Evolutionary conservation across 2,797 vertebrate species (phyloP).

Genomic region (Ctenosaura bakeri): DNA sequence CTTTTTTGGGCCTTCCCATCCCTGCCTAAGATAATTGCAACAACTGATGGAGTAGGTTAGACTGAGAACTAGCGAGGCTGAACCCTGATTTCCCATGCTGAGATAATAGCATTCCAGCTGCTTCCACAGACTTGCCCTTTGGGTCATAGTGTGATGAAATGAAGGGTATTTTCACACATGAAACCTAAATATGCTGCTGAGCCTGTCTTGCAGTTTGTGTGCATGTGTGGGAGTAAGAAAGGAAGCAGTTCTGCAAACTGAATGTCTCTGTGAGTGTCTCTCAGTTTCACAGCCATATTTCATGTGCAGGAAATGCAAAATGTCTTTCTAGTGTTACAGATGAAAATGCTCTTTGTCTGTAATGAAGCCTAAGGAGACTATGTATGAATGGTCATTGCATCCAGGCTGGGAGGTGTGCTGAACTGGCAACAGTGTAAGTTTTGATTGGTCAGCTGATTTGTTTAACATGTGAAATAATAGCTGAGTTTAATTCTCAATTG

Average conservation of each 20-base stretch:
- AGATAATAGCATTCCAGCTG: background rate
- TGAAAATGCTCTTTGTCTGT: conserved; percentile 28
- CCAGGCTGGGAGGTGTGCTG: conserved; percentile 15
- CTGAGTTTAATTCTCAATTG: conserved; percentile 62
- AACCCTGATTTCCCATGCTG: background rate
- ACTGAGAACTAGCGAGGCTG: background rate
- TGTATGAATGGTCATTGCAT: conserved; percentile 5
- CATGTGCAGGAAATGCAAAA: background rate
- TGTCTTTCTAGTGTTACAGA: background rate
- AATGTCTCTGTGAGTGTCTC: background rate
- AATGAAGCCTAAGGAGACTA: background rate
- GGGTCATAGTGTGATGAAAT: background rate
- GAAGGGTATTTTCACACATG: background rate
- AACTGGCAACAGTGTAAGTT: conserved; percentile 28
- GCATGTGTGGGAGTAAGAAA: background rate
- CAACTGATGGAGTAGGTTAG: background rate
- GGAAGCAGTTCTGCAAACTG: background rate
- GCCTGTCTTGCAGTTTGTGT: background rate
- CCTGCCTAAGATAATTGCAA: no score
- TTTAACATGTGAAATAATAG: conserved; percentile 39
- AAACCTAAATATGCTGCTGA: background rate
- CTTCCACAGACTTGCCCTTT: background rate
- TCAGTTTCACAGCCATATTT: background rate
- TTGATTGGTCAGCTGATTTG: background rate
- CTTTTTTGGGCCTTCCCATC: no score